Percentiles rank a stretch among this genome's conserved stretches.
These are phyloP conservation scores for Hyles lineata DNA, from an alignment of 2,888 invertebrate species.

Conservation along the genomic window DNA sequence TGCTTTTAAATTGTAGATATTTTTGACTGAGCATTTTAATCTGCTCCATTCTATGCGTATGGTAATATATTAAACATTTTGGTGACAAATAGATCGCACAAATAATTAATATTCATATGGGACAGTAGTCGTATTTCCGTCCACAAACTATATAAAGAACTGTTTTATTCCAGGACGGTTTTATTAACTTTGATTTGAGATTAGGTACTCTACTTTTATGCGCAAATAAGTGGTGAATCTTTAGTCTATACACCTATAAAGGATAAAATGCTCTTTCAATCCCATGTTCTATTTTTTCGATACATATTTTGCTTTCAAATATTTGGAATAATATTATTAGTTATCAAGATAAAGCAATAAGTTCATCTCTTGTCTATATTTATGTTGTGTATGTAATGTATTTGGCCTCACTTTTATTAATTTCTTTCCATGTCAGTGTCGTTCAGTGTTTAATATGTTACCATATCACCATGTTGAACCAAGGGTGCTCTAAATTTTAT, in stretches of 20 bases:
- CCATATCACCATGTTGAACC: constrained; percentile 9
- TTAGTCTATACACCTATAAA: no score
- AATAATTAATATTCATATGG: not conserved
- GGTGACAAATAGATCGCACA: not conserved
- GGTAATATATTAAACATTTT: constrained; percentile 21
- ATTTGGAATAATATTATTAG: not conserved
- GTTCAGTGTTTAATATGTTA: constrained; percentile 20
- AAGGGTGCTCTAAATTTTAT: constrained; percentile 26
- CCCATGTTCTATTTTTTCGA: no score
- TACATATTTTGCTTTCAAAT: not conserved
- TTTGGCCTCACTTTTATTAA: not conserved
- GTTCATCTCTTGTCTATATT: not conserved
- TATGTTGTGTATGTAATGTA: not conserved
- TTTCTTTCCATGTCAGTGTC: not conserved
- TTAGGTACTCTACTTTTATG: no score
- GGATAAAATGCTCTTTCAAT: no score
- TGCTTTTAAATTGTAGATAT: constrained; percentile 14
- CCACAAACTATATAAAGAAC: not conserved
- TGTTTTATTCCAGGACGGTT: no score
- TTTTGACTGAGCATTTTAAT: constrained; percentile 20
- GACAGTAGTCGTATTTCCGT: not conserved
- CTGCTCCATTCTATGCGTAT: constrained; percentile 12
- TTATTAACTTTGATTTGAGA: no score
- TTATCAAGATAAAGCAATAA: not conserved
- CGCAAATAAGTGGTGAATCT: no score